Conservation (phyloP, 2,888 invertebrate genomes). For the Oegoconia quadripuncta region DNA sequence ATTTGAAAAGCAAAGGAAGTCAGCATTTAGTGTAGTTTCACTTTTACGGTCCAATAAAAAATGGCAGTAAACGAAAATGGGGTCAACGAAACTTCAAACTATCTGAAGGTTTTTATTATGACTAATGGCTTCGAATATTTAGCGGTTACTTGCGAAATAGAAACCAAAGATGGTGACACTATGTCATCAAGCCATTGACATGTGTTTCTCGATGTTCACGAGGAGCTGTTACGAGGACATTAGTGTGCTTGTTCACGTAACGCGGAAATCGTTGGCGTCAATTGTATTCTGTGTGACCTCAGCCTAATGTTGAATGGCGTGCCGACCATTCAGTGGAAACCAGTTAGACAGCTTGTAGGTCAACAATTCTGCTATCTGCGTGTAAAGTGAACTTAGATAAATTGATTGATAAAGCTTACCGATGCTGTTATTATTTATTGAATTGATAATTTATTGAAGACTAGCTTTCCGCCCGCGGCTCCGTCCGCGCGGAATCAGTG, state of each 20-base stretch:
- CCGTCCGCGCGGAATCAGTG: too few relatives aligned
- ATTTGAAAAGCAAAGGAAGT: background rate
- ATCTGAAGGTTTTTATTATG: conserved; percentile 5
- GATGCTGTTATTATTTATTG: too few relatives aligned
- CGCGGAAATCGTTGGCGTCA: background rate
- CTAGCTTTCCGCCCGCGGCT: too few relatives aligned
- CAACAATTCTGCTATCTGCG: conserved; percentile 29
- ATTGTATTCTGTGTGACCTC: background rate
- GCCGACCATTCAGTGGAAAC: conserved; percentile 53
- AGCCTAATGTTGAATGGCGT: conserved; percentile 42
- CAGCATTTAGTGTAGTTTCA: background rate
- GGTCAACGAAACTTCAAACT: conserved; percentile 9
- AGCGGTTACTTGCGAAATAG: conserved; percentile 11
- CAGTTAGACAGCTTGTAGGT: conserved; percentile 42
- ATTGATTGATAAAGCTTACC: conserved; percentile 70
- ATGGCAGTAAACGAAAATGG: conserved; percentile 2
- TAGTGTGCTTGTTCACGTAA: background rate
- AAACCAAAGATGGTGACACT: conserved; percentile 1
- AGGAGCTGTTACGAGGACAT: background rate
- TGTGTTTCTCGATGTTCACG: background rate
- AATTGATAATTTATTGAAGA: too few relatives aligned
- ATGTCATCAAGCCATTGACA: background rate
- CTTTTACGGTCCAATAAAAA: background rate
- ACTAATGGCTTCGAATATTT: conserved; percentile 11
- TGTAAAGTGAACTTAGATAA: conserved; percentile 55